Conservation (phyloP, 2,797 vertebrate genomes). For the Anableps anableps region DNA sequence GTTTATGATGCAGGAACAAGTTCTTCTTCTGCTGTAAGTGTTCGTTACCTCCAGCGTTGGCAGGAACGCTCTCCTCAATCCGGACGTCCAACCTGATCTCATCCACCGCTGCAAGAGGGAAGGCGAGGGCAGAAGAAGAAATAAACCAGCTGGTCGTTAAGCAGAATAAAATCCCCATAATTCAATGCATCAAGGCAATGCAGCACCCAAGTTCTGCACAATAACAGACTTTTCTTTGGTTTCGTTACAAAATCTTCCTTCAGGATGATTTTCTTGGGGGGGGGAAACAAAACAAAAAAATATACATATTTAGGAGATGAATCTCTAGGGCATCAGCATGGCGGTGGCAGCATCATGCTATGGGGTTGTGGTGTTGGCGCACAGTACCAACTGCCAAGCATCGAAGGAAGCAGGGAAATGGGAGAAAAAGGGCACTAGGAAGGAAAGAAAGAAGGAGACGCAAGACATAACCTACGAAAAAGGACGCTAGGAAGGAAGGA, state of each 20-base stretch:
- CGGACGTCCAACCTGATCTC: constrained; percentile 78
- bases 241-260: neutral
- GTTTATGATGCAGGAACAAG: neutral
- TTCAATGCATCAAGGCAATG: neutral
- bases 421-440: too few species aligned
- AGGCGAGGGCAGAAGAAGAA: neutral
- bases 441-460: too few species aligned
- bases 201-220: too few species aligned
- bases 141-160: neutral
- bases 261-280: neutral
- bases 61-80: constrained; percentile 73
- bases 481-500: too few species aligned
- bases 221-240: neutral
- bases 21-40: neutral
- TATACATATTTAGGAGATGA: neutral
- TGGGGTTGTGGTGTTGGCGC: too few species aligned
- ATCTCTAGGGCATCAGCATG: neutral
- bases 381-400: too few species aligned
- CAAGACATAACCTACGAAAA: too few species aligned
- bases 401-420: too few species aligned
- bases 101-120: constrained; percentile 53
- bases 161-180: neutral
- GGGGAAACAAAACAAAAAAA: neutral
- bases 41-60: constrained; percentile 53
- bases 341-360: neutral